phyloP scores from a whole-genome alignment of 1,140 invertebrate genomes.

The Bilobella aurantiaca region DNA sequence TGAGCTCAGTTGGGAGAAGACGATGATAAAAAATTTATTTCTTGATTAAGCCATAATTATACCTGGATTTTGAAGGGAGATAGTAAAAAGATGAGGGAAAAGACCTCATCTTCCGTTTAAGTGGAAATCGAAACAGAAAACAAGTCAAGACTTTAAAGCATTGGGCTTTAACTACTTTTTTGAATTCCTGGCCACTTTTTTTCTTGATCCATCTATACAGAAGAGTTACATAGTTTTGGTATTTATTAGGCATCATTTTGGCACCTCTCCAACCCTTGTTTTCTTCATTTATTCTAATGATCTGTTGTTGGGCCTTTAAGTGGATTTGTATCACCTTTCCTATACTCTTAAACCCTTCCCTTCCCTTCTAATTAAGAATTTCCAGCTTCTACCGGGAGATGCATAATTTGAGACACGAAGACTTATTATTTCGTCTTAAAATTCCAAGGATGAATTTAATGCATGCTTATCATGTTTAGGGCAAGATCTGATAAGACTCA shows the following conservation, averaged over 20 bases:
- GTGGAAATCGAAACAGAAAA: background rate
- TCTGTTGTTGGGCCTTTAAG: background rate
- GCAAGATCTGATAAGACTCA: no score
- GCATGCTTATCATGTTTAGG: no score
- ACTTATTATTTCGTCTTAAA: no score
- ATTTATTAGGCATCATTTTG: no score
- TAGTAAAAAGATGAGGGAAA: background rate
- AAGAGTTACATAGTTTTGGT: no score
- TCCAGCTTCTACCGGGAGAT: no score
- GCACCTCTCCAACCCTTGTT: background rate
- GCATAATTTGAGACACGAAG: no score
- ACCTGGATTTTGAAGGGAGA: background rate
- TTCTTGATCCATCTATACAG: background rate
- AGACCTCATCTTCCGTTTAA: background rate
- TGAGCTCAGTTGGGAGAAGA: background rate
- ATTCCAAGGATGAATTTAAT: no score
- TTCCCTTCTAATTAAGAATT: background rate
- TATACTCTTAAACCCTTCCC: no score
- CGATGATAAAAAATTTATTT: background rate
- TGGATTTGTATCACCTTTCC: conserved; percentile 4
- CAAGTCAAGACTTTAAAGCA: no score
- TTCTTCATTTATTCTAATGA: background rate
- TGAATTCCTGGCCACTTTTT: background rate
- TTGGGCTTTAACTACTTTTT: background rate
- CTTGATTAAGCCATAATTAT: conserved; percentile 6